Evolutionary conservation across 2,888 invertebrate genomes (phyloP).

Genomic region (Ochropacha duplaris): DNA sequence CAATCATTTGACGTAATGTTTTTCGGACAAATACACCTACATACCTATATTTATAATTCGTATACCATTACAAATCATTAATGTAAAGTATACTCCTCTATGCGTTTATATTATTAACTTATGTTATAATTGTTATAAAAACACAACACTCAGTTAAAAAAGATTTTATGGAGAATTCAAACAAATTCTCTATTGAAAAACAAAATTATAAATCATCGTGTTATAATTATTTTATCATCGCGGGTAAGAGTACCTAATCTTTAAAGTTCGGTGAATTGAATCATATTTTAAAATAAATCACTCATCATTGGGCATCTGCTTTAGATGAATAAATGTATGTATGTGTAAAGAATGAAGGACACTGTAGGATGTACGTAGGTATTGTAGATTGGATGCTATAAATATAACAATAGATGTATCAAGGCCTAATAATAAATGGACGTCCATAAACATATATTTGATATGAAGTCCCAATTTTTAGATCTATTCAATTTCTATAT

Average conservation of each 20-base stretch:
- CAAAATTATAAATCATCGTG: not conserved
- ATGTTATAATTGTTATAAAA: no score
- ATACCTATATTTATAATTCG: constrained; percentile 1
- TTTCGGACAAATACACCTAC: no score
- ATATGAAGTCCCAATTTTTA: no score
- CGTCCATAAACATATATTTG: no score
- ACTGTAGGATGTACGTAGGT: no score
- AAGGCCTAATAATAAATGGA: not conserved
- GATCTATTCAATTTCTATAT: no score
- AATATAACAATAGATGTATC: not conserved
- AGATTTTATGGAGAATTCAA: no score
- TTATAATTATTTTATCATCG: constrained; percentile 18
- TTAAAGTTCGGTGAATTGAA: constrained; percentile 22
- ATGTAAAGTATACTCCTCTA: not conserved
- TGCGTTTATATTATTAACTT: not conserved
- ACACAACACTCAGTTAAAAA: no score
- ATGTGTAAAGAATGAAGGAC: constrained; percentile 26
- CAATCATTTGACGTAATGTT: not conserved
- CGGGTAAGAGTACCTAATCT: constrained; percentile 21
- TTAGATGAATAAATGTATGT: constrained; percentile 44
- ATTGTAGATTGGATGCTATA: not conserved
- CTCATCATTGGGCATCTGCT: constrained; percentile 45
- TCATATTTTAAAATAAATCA: constrained; percentile 38
- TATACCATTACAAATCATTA: no score
- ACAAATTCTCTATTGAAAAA: no score